Evolutionary conservation across 2,113 vertebrate genomes (phyloP), one percentile per base, ranked within the genome.

Genomic region (Balaeniceps rex): DNA sequence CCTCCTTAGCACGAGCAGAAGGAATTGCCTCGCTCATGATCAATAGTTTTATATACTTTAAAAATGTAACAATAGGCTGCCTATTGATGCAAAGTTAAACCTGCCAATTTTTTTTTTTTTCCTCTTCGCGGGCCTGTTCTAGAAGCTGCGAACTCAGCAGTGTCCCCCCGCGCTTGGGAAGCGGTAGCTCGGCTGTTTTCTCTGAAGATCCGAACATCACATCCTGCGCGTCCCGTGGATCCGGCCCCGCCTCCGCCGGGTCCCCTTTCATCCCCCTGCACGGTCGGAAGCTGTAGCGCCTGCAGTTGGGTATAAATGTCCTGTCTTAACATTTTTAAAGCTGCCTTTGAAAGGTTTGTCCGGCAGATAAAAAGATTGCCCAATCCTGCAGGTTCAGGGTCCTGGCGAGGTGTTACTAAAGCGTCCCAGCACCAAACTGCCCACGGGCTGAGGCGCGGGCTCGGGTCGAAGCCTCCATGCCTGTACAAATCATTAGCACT

Each of bases 241-340:
- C 64, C 36, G 3, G 10, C 40, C 26, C 28, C 0, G 3, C 1
- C 34, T 25, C 60, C 9, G 6, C 54, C 4, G 1, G 6, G 9
- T 65, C 55, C 55, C 10, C 14, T 55, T 47, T 29, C 21, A 12
- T 31, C 57, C 2, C 2, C 55, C 47, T 3, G 11, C 19, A 3
- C 8, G 7, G 65, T 6, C 1, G 3, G 70, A 23, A 36, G 15
- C 68, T 17, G 42, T 4, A 22, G 29, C 9, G 34, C 7, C 83
- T 42, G 77, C 65, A 3, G 44, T 12, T 13, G 24, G 52, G 10
- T 68, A 5, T 38, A 31, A 61, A 70, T 11, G 9, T 19, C 49
- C 11, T 19, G 52, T 21, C 22, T 6, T 4, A 36, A 13, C 2
- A 0, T 12, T 42, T 74, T 25, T 9, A 23, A 54, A 75, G 23